Evolutionary conservation across 2,113 vertebrate genomes (phyloP), one percentile per base, ranked within the genome.

Genomic region (Aix galericulata): DNA sequence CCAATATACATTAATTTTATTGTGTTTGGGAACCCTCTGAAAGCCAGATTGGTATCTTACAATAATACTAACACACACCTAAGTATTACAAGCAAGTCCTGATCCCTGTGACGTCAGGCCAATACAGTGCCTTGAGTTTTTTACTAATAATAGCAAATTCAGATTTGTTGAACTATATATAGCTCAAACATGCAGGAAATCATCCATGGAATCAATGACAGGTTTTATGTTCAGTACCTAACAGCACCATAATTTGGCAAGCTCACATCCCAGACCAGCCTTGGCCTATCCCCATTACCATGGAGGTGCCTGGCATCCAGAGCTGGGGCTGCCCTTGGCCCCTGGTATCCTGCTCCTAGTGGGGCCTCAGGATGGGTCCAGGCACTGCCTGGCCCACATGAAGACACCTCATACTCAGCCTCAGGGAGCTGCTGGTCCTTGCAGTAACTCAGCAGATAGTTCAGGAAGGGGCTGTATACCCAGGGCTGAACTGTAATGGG

Each of bases 261-360:
- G 13, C 25, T 6, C 16, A 40, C 1, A 18, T 44, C 34, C 23
- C 22, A 20, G 12, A 10, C 17, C 6, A 10, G 0, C 7, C 31
- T 64, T 26, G 20, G 15, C 23, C 34, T 55, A 13, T 4, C 14
- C 21, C n/a, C 22, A 7, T 32, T 11, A 18, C 14, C 4, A 4
- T 5, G 20, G 32, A 82, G 10, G 2, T 38, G 4, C 3, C 10
- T 0, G 0, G 2, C 77, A 11, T 5, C 36, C 0, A 1, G 6
- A n/a, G 3, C 18, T 77, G 36, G 11, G 8, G 13, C 17, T 89
- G 38, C 5, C 8, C 11, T 0, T 6, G 6, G 22, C 4, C 27
- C 11, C 20, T 9, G 17, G 17, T 78, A 9, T 36, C n/a, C n/a
- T 55, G 25, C 21, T 75, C 16, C 25, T 75, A 18, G 18, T 67